Conservation (phyloP, 1,140 invertebrate genomes). For the Drosophila erecta region DNA sequence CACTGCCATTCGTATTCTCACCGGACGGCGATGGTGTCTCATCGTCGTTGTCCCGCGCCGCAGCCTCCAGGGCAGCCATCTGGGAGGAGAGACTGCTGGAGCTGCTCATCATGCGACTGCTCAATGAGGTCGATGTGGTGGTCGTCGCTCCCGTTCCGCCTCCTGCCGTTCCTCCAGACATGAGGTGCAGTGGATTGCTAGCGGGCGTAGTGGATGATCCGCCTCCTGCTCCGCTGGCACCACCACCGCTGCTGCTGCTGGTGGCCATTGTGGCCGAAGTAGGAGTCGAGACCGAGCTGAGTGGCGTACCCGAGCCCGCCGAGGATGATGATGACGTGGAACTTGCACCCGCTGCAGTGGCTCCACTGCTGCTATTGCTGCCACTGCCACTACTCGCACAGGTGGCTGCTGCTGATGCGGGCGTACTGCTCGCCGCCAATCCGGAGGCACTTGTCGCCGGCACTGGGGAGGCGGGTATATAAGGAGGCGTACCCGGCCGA, state of each 20-base stretch:
- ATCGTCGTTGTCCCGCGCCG: slow-evolving; percentile 87
- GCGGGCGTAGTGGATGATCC: slow-evolving; percentile 41
- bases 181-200: slow-evolving; percentile 49
- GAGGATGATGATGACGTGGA: slow-evolving; percentile 24
- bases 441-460: slow-evolving; percentile 62
- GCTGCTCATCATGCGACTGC: slow-evolving; percentile 64
- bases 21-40: slow-evolving; percentile 88
- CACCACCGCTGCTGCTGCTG: not conserved
- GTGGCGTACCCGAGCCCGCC: slow-evolving; percentile 46
- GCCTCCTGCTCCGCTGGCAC: not conserved
- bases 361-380: slow-evolving; percentile 27
- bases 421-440: slow-evolving; percentile 56
- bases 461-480: slow-evolving; percentile 69
- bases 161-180: slow-evolving; percentile 39
- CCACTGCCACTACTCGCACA: slow-evolving; percentile 33
- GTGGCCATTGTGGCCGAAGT: slow-evolving; percentile 62
- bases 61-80: slow-evolving; percentile 89
- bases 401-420: slow-evolving; percentile 52
- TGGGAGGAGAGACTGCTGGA: slow-evolving; percentile 87
- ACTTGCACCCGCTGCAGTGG: slow-evolving; percentile 27
- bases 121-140: slow-evolving; percentile 38
- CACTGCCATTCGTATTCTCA: slow-evolving; percentile 76
- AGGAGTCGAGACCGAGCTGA: slow-evolving; percentile 64
- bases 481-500: slow-evolving; percentile 68
- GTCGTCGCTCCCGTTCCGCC: slow-evolving; percentile 19